Conservation (phyloP, 2,113 vertebrate genomes). For the Erythrocebus patas region DNA sequence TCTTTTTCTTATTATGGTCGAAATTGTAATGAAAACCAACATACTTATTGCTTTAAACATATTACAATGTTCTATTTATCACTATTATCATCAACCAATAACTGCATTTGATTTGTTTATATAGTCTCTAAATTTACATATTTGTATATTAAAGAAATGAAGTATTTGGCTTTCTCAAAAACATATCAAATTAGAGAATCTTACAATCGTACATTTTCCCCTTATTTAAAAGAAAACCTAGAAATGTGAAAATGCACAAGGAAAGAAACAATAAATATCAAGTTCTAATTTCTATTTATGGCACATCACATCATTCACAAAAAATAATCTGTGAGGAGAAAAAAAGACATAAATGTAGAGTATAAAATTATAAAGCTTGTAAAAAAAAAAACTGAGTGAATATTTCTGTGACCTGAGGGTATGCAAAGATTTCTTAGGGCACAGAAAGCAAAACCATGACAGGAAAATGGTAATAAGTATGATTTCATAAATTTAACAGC, state of each 20-base stretch:
- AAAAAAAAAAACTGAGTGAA: background rate
- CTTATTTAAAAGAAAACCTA: background rate
- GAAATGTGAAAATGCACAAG: background rate
- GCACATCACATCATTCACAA: background rate
- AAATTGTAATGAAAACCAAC: background rate
- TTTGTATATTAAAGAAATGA: background rate
- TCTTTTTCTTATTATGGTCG: background rate
- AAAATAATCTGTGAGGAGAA: background rate
- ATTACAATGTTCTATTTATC: conserved; percentile 41
- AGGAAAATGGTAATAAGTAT: background rate
- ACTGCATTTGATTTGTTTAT: conserved; percentile 26
- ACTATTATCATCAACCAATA: conserved; percentile 8
- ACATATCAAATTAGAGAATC: background rate
- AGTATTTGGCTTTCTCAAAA: conserved; percentile 5
- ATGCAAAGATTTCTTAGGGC: conserved; percentile 11
- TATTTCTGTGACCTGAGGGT: background rate
- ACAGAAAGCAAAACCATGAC: background rate
- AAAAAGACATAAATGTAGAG: conserved; percentile 8
- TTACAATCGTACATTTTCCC: background rate
- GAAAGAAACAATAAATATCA: conserved; percentile 18
- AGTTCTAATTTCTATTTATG: background rate
- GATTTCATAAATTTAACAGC: background rate
- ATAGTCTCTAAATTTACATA: conserved; percentile 18
- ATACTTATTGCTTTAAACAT: conserved; percentile 13
- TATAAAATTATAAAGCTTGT: background rate